phyloP scores from a whole-genome alignment of 1,140 invertebrate species.

The Neotoxoptera formosana region DNA sequence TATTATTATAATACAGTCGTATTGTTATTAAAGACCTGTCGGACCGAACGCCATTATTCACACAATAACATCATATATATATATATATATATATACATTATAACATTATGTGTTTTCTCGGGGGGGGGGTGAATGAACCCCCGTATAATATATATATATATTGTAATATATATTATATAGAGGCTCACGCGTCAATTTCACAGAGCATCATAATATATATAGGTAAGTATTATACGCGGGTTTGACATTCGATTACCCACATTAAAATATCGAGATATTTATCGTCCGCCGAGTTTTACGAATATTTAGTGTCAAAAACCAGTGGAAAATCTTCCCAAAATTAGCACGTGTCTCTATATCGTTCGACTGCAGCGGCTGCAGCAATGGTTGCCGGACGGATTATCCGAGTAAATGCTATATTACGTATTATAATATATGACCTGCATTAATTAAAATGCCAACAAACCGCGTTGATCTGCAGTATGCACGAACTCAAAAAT shows the following conservation, averaged over 20 bases:
- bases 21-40: constrained; percentile 16
- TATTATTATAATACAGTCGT: neutral
- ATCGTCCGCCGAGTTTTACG: neutral
- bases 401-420: neutral
- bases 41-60: constrained; percentile 1
- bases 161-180: neutral
- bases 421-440: too few relatives aligned
- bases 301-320: neutral
- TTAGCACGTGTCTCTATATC: too few relatives aligned
- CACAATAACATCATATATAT: neutral
- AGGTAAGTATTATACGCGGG: neutral
- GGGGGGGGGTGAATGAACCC: neutral
- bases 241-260: neutral
- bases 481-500: too few relatives aligned
- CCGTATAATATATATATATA: neutral
- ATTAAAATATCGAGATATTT: neutral
- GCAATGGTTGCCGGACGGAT: neutral
- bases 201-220: neutral
- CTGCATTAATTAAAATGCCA: too few relatives aligned
- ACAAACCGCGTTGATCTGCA: too few relatives aligned
- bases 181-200: neutral
- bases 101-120: neutral
- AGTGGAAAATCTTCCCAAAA: neutral
- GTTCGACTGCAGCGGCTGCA: too few relatives aligned
- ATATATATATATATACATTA: too few relatives aligned